phyloP scores from a whole-genome alignment of 2,113 vertebrate genomes.

The Callaeas wilsoni region DNA sequence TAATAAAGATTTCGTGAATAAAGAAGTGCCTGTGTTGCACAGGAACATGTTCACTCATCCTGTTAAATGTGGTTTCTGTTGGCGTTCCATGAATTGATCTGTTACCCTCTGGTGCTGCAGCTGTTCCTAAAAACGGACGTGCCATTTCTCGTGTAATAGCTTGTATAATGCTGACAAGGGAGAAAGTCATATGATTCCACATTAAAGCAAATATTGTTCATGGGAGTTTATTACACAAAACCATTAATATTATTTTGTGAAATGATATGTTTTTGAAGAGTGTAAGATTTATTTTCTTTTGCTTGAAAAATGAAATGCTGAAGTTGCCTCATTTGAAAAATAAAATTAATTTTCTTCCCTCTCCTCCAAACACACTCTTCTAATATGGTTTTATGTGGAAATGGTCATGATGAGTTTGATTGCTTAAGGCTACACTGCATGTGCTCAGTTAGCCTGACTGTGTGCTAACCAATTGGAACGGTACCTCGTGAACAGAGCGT shows the following conservation, averaged over 20 bases:
- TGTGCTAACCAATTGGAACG: conserved; percentile 13
- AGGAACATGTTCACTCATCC: not conserved
- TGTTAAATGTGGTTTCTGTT: not conserved
- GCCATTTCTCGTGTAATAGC: not conserved
- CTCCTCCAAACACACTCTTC: not conserved
- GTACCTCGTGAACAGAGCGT: not conserved
- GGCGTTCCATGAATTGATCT: not conserved
- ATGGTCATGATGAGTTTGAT: conserved; percentile 21
- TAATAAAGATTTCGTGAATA: not conserved
- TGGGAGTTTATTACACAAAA: not conserved
- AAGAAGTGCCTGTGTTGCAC: not conserved
- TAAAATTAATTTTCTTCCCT: not conserved
- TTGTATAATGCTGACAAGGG: not conserved
- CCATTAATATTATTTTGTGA: not conserved
- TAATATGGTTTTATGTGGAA: conserved; percentile 21
- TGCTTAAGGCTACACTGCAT: conserved; percentile 17
- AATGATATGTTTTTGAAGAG: not conserved
- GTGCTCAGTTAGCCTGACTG: conserved; percentile 49
- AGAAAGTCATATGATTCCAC: not conserved
- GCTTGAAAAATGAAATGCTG: not conserved
- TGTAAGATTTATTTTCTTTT: not conserved
- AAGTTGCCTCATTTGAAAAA: not conserved
- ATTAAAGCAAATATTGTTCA: not conserved
- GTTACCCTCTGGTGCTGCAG: not conserved
- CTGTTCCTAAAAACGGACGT: not conserved